Conservation (phyloP, 2,113 vertebrate genomes). For the Columba livia region DNA sequence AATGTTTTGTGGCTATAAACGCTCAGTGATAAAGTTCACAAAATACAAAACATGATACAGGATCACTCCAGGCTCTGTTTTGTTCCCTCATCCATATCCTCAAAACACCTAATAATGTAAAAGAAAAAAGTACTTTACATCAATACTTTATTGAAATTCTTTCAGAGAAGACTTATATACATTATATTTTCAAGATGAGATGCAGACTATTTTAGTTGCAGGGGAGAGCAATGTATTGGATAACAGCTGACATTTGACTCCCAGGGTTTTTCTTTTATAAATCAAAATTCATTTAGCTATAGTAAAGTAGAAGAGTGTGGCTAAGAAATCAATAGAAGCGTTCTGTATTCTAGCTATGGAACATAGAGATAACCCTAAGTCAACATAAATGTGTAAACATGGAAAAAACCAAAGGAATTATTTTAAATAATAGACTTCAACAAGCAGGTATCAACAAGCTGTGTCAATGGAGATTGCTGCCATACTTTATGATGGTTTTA, state of each 20-base stretch:
- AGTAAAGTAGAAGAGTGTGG: constrained; percentile 56
- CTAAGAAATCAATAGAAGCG: constrained; percentile 69
- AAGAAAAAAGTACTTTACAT: constrained; percentile 60
- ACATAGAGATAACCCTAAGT: constrained; percentile 64
- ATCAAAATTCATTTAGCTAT: constrained; percentile 77
- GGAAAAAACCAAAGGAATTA: constrained; percentile 49
- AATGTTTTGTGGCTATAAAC: neutral
- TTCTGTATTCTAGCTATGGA: constrained; percentile 63
- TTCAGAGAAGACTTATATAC: constrained; percentile 64
- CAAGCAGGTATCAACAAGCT: constrained; percentile 43
- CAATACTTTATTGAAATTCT: constrained; percentile 78
- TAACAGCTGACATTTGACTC: constrained; percentile 73
- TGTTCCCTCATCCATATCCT: constrained; percentile 2
- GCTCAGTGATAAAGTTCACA: neutral
- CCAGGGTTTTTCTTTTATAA: constrained; percentile 67
- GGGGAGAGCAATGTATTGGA: constrained; percentile 68
- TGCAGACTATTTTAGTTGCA: constrained; percentile 63
- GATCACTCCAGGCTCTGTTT: neutral
- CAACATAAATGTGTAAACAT: constrained; percentile 61
- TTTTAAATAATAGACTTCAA: constrained; percentile 76
- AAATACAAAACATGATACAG: neutral
- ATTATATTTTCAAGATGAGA: constrained; percentile 68
- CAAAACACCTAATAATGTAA: constrained; percentile 55
- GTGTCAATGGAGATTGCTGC: constrained; percentile 63
- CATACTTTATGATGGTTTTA: constrained; percentile 61